Conservation (phyloP, 2,888 invertebrate genomes). For the Chouioia cunea region DNA sequence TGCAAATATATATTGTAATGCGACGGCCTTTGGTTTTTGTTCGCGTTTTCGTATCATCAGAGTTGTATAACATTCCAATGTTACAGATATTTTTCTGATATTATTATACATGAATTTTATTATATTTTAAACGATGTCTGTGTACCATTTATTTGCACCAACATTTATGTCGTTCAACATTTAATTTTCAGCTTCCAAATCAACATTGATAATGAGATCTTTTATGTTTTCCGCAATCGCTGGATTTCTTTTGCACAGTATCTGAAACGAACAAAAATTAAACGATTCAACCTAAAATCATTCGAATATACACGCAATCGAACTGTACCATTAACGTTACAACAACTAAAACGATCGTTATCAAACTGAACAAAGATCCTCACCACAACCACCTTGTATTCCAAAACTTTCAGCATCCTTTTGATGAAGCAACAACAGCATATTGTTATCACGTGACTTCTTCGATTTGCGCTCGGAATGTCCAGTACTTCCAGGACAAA, state of each 20-base stretch:
- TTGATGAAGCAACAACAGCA: constrained; percentile 53
- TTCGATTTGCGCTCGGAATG: constrained; percentile 41
- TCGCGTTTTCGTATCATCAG: too few relatives aligned
- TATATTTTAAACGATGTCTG: constrained; percentile 38
- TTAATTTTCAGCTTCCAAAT: too few relatives aligned
- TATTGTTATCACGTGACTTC: constrained; percentile 38
- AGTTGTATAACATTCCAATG: too few relatives aligned
- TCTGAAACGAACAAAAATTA: background rate
- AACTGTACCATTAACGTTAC: constrained; percentile 3
- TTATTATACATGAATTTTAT: constrained; percentile 38
- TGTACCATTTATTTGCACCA: too few relatives aligned
- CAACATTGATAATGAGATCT: too few relatives aligned
- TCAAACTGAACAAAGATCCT: background rate
- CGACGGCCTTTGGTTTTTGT: too few relatives aligned
- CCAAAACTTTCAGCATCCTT: constrained; percentile 50
- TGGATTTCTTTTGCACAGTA: constrained; percentile 11
- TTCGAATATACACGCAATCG: background rate
- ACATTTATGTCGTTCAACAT: too few relatives aligned
- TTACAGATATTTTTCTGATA: too few relatives aligned
- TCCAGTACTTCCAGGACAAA: constrained; percentile 35
- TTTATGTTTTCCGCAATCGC: constrained; percentile 10
- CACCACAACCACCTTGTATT: constrained; percentile 19
- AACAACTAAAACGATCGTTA: background rate
- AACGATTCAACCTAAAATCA: too few relatives aligned
- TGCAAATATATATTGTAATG: too few relatives aligned